Base-by-base conservation (phyloP, 2,113 vertebrate genomes). In the Plecturocebus donacophilus region DNA sequence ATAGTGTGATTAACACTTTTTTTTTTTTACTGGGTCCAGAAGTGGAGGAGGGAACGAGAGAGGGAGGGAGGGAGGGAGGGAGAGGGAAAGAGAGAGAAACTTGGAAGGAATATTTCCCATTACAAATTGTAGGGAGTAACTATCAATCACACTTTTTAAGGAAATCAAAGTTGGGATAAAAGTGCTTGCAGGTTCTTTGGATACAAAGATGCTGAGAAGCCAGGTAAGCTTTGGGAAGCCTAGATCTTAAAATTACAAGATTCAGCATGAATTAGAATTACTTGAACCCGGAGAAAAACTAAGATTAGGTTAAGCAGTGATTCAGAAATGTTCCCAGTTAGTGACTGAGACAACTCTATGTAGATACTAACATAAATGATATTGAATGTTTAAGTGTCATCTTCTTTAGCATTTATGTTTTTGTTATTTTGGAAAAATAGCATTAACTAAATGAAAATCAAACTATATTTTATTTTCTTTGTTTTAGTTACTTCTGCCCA, bases 351-450 rank as follows among this genome's bases (percentile, higher is more conserved):
- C 30, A 71, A 79, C 27, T 47, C 40, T n/a, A 56, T 2, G 9
- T 66, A 45, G 32, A 11, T 77, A 64, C 64, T 35, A 54, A 70
- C 6, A 42, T 27, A 45, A 71, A 58, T 13, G 42, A 66, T 70
- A 75, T 10, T 11, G 32, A 14, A 35, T 61, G 40, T 68, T 89
- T 85, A 54, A 73, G 25, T 52, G 6, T 68, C 47, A 76, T 42
- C 61, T 32, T 87, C 52, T 86, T 68, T 84, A 79, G 58, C 52
- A 58, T 61, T 27, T 79, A 66, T 1, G 42, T 93, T 79, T 91
- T 90, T 56, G 23, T 87, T 82, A 73, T 82, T 97, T 94, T 56
- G 61, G 21, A 42, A 83, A 80, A 90, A 77, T 40, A 61, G 35
- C 2, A 54, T 52, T 56, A 76, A 58, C 30, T 64, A 47, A 87